Percentiles rank a stretch among this genome's conserved stretches.
These are phyloP conservation scores for Drosophila repleta DNA, from an alignment of 1,140 invertebrate genomes.

Conservation along the genomic window DNA sequence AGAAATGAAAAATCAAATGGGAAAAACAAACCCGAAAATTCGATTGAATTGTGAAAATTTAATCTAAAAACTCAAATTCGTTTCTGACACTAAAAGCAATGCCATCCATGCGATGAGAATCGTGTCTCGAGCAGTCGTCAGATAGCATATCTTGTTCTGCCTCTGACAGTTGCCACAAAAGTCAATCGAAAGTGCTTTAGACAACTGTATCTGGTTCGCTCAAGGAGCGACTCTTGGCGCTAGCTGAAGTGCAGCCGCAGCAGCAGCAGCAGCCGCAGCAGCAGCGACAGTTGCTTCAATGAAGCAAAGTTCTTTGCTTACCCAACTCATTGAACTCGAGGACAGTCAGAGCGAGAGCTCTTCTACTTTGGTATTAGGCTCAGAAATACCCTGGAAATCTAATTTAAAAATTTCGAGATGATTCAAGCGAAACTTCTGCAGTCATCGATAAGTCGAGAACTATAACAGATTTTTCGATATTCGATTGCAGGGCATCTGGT, in stretches of 20 bases:
- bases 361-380: too few relatives aligned
- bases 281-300: not conserved
- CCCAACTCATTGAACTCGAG: constrained; percentile 5
- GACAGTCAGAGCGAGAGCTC: not conserved
- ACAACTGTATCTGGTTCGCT: constrained; percentile 24
- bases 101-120: constrained; percentile 26
- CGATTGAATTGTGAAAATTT: constrained; percentile 14
- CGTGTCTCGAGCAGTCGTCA: too few relatives aligned
- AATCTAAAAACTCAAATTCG: constrained; percentile 29
- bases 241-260: not conserved
- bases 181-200: constrained; percentile 22
- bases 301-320: not conserved
- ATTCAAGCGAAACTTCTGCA: not conserved
- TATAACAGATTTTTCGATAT: too few relatives aligned
- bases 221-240: not conserved
- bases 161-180: constrained; percentile 20
- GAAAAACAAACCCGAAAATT: too few relatives aligned
- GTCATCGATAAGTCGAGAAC: too few relatives aligned
- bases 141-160: constrained; percentile 30
- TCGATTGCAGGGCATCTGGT: constrained; percentile 9
- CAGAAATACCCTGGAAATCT: too few relatives aligned
- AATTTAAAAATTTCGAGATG: not conserved
- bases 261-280: not conserved
- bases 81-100: constrained; percentile 16
- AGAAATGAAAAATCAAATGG: not conserved